Base-by-base conservation (phyloP, 2,888 invertebrate genomes). In the Nudaria mundana region DNA sequence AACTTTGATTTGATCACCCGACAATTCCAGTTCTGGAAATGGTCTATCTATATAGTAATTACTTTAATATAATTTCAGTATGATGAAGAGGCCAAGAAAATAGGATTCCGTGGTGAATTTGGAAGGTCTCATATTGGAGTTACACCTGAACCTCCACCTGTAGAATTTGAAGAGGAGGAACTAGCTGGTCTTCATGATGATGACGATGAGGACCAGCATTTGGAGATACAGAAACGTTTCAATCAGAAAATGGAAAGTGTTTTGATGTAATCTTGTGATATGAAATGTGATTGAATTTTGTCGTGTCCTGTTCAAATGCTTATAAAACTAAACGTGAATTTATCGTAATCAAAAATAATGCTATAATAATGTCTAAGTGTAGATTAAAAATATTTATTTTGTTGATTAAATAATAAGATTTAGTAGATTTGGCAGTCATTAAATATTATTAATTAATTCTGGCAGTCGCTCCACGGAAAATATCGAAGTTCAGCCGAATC, bases 91-190 rank as follows among this genome's bases (percentile, higher is more conserved):
- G 76, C 77, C 0, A 44, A 53, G 7, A 65, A 47, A 12, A 18
- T 80, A 3, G 63, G 66, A 0, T 71, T 78, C 42, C 45, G 49
- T 38, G 68, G 63, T 3, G 62, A 71, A 0, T 56, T 50, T 3
- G 74, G 74, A 6, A 62, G 65, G 1, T 66, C 76, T 1, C 64
- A 73, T 32, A 38, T 63, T 3, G 36, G 42, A 2, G 10, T 33
- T 15, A 15, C 14, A 11, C 32, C 15, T 11, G 24, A 23, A 11
- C 15, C 32, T 5, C 23, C 23, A 11, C 4, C 7, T 1, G 3
- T 15, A 3, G 14, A 33, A 0, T 1, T 34, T 38, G 5, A 10
- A 20, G 28, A 26, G 0, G 20, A 28, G 0, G 22, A 23, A 4
- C 36, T 24, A 1, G 15, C 11, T 11, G 29, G 15, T 0, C 1